These are phyloP conservation scores for Papilio helenus DNA, from an alignment of 1,140 invertebrate species.

Conservation along the genomic window DNA sequence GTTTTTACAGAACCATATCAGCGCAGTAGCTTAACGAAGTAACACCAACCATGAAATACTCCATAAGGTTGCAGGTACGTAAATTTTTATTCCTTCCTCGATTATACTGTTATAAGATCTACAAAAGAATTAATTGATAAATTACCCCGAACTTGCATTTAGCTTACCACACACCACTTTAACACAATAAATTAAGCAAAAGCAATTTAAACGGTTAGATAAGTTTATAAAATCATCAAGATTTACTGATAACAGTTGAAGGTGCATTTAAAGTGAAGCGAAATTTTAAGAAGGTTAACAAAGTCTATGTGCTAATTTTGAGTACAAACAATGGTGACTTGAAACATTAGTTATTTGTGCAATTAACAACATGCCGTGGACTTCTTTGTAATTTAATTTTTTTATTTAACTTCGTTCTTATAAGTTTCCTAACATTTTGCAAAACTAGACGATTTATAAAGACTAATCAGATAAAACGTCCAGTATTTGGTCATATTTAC, in stretches of 20 bases:
- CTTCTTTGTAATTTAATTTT: constrained; percentile 25
- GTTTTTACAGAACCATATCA: constrained; percentile 9
- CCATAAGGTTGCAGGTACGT: constrained; percentile 60
- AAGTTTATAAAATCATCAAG: constrained; percentile 67
- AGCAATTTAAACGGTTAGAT: constrained; percentile 48
- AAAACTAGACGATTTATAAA: constrained; percentile 1
- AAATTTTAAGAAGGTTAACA: constrained; percentile 56
- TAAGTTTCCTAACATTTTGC: constrained; percentile 7
- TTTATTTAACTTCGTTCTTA: constrained; percentile 21
- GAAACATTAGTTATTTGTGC: constrained; percentile 50
- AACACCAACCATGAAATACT: constrained; percentile 51
- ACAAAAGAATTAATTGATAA: constrained; percentile 38
- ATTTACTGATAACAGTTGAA: constrained; percentile 58
- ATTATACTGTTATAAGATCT: constrained; percentile 33
- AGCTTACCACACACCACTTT: constrained; percentile 43
- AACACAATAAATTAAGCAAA: constrained; percentile 43
- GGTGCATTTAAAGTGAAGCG: constrained; percentile 56
- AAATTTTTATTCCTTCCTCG: constrained; percentile 38
- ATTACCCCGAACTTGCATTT: constrained; percentile 21
- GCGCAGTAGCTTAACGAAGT: background rate
- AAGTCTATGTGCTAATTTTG: constrained; percentile 60
- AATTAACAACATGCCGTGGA: constrained; percentile 46
- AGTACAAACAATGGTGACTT: constrained; percentile 66
- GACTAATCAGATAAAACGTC: background rate
- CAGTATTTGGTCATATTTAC: background rate